These are phyloP conservation scores for Aphelinus certus DNA, from an alignment of 1,140 invertebrate species.

Conservation along the genomic window DNA sequence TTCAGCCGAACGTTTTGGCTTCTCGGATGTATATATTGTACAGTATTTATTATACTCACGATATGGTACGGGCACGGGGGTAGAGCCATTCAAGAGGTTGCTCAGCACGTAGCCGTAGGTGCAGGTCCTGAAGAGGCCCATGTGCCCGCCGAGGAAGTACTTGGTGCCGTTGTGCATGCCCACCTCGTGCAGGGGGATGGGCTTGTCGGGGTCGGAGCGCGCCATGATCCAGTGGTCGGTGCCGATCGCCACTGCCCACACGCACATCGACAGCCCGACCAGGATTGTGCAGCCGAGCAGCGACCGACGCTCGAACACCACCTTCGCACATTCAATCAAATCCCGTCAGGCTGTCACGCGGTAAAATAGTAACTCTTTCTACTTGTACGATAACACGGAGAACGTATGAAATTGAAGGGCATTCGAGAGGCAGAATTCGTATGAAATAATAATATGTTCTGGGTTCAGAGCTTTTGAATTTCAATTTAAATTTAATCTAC, in stretches of 20 bases:
- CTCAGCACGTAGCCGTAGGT: slow-evolving; percentile 47
- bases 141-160: slow-evolving; percentile 69
- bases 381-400: too few species aligned
- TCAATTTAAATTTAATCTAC: too few species aligned
- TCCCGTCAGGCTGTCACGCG: background rate
- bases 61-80: slow-evolving; percentile 37
- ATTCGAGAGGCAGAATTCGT: too few species aligned
- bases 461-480: too few species aligned
- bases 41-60: slow-evolving; percentile 45
- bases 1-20: too few species aligned
- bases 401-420: too few species aligned
- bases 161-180: slow-evolving; percentile 67
- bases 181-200: slow-evolving; percentile 58
- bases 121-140: slow-evolving; percentile 78
- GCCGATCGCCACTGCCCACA: slow-evolving; percentile 80
- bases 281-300: slow-evolving; percentile 76
- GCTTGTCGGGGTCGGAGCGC: slow-evolving; percentile 48
- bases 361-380: too few species aligned
- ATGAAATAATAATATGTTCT: too few species aligned
- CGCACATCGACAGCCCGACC: slow-evolving; percentile 72
- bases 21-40: too few species aligned
- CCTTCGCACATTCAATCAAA: slow-evolving; percentile 51
- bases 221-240: slow-evolving; percentile 81
- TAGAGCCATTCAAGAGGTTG: too few species aligned
- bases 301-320: slow-evolving; percentile 76